Evolutionary conservation across 2,797 vertebrate species (phyloP).

Genomic region (Hylomyscus alleni): DNA sequence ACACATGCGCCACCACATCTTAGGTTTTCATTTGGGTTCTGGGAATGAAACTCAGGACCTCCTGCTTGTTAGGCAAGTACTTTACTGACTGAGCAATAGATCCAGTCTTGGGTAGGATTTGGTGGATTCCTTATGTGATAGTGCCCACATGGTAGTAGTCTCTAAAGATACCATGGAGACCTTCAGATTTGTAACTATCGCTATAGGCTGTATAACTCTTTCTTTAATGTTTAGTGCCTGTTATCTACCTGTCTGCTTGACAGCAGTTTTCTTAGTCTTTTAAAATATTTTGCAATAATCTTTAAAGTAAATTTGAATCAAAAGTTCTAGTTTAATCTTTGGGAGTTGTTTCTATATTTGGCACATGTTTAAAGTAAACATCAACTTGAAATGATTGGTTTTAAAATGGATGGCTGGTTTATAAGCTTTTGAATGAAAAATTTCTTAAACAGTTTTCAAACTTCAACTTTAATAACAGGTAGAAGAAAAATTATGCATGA

Average conservation of each 20-base stretch:
- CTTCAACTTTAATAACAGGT: slow-evolving; percentile 57
- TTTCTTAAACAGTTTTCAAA: slow-evolving; percentile 61
- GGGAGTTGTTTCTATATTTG: background rate
- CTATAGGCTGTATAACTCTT: background rate
- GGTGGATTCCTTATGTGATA: slow-evolving; percentile 25
- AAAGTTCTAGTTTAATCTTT: slow-evolving; percentile 27
- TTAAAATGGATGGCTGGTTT: slow-evolving; percentile 51
- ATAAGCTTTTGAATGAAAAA: slow-evolving; percentile 28
- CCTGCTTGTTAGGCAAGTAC: background rate
- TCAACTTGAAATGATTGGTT: slow-evolving; percentile 16
- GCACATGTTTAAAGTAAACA: slow-evolving; percentile 51
- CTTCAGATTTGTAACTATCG: slow-evolving; percentile 4
- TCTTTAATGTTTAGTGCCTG: background rate
- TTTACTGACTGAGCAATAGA: background rate
- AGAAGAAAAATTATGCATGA: slow-evolving; percentile 22
- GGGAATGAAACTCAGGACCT: background rate
- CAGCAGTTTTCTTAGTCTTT: slow-evolving; percentile 42
- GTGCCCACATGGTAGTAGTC: background rate
- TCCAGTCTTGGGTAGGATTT: background rate
- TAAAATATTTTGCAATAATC: slow-evolving; percentile 56
- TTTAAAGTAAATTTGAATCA: slow-evolving; percentile 60
- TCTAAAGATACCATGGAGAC: background rate
- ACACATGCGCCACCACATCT: background rate
- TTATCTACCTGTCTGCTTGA: background rate
- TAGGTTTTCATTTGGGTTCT: background rate